A percentile compares a stretch with the other conserved stretches of the same genome.
Conservation (phyloP, 2,113 vertebrate genomes). For the Uropsilus gracilis region DNA sequence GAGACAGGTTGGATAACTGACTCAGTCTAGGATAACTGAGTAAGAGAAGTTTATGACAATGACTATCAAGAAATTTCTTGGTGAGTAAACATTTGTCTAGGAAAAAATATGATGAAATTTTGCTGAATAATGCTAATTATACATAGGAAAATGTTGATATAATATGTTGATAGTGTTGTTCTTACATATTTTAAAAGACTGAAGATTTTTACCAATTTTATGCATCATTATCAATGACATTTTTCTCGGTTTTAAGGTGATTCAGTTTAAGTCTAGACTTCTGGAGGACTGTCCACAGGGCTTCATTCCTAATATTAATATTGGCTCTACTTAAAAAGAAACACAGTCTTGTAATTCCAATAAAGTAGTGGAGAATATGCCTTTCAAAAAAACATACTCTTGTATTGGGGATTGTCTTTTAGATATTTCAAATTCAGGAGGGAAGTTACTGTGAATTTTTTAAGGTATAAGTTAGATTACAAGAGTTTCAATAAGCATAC, state of each 20-base stretch:
- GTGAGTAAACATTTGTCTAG: background rate
- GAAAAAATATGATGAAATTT: background rate
- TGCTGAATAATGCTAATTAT: background rate
- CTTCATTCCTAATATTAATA: background rate
- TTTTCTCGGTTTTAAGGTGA: background rate
- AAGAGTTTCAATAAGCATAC: background rate
- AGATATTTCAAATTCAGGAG: constrained; percentile 1
- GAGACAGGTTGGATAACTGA: background rate
- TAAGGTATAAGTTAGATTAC: background rate
- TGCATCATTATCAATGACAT: background rate
- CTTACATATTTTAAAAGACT: background rate
- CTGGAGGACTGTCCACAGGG: background rate
- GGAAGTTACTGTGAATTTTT: background rate
- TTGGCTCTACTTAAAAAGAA: background rate
- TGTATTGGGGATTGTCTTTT: background rate
- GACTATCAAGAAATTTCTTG: background rate
- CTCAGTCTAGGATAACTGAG: background rate
- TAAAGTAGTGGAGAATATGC: background rate
- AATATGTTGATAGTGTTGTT: background rate
- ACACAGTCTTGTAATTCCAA: background rate
- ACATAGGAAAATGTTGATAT: background rate
- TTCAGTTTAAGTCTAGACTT: background rate
- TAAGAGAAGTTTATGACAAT: background rate
- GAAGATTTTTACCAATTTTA: background rate
- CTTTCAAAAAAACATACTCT: background rate